Evolutionary conservation across 1,140 invertebrate species (phyloP).

Genomic region (Wasmannia auropunctata): DNA sequence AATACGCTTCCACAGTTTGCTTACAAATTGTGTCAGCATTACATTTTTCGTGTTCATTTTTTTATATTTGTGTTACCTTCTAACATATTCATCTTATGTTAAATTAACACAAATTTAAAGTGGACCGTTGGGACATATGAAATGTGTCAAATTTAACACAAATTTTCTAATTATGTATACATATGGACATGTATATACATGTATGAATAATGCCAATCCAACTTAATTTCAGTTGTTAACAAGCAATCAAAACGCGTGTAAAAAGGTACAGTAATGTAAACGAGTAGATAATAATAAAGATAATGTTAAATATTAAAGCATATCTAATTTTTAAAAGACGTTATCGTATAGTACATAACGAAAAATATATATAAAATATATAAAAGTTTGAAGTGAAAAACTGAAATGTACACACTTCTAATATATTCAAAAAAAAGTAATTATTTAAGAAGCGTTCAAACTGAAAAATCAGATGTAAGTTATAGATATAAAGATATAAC

Average conservation of each 20-base stretch:
- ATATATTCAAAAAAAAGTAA: not conserved
- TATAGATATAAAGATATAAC: too few relatives aligned
- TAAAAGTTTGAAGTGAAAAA: not conserved
- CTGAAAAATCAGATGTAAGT: too few relatives aligned
- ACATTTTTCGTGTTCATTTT: too few relatives aligned
- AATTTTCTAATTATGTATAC: too few relatives aligned
- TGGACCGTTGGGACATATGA: too few relatives aligned
- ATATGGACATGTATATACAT: too few relatives aligned
- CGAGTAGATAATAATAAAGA: not conserved
- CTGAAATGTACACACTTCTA: not conserved
- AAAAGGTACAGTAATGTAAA: not conserved
- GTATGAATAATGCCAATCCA: not conserved
- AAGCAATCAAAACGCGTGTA: not conserved
- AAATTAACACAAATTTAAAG: too few relatives aligned
- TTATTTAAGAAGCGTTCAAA: not conserved
- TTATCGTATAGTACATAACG: not conserved
- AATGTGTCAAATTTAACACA: too few relatives aligned
- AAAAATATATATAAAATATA: not conserved
- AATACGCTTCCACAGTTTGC: too few relatives aligned
- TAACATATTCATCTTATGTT: too few relatives aligned
- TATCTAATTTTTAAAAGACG: not conserved
- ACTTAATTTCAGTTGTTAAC: not conserved
- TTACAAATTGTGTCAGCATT: too few relatives aligned
- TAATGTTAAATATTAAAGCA: not conserved
- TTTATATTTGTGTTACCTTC: too few relatives aligned